Evolutionary conservation across 2,888 invertebrate species (phyloP), one percentile per base, ranked within the genome.

Genomic region (Drosophila greeni): DNA sequence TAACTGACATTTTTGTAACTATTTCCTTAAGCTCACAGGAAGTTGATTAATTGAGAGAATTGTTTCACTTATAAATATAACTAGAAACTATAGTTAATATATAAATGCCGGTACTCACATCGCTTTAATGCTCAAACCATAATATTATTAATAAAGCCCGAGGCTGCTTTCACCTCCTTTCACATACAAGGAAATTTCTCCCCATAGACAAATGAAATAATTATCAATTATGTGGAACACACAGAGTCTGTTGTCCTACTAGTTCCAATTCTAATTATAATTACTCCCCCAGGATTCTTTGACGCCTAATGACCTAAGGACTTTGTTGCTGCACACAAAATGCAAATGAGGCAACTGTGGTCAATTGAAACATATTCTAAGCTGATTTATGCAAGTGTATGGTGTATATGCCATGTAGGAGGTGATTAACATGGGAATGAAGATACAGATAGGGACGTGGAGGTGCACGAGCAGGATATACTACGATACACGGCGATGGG

Each of bases 311-410:
- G 67, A 67, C 71, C 71, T 59, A 45, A 66, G 69, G 66, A 66
- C 45, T n/a, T 31, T 20, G 42, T 20, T 47, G 43, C 61, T 29
- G 47, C 62, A 43, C 52, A 48, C 53, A 67, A 67, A 61, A 67
- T 67, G 67, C 64, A 67, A 67, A 67, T 67, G 67, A 62, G 67
- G 61, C 70, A 61, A 70, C 64, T 53, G 62, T 70, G 70, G 71
- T 70, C 67, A 67, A 67, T 67, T 67, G 67, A 67, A 75, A 74
- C 74, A 74, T 69, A 83, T 58, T 57, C 72, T 40, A 55, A 73
- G 73, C 59, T 84, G 77, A 84, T 78, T 77, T 77, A 75, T 67
- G 59, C 60, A 62, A 29, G 31, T 47, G 20, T 34, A 42, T 20
- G 39, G 18, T 24, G 40, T 47, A 39, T 34, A 37, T 37, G 54